phyloP scores from a whole-genome alignment of 2,113 vertebrate genomes.

The Bos taurus region ARS-UCD2.0 NC_037338.1:19558001-19558500 shows the following conservation, averaged over 20 bases:
- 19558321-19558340: neutral
- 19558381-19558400: neutral
- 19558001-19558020: neutral
- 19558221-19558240: neutral
- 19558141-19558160: neutral
- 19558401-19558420: neutral
- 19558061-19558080: neutral
- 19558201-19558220: neutral
- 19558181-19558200: neutral
- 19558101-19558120: neutral
- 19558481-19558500: neutral
- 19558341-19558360: neutral
- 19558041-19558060: neutral
- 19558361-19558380: neutral
- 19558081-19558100: neutral
- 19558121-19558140: neutral
- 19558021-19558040: neutral
- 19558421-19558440: neutral
- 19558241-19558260: neutral
- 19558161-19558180: slow-evolving; percentile 13
- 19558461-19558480: neutral
- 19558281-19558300: neutral
- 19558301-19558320: neutral
- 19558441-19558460: neutral
- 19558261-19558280: neutral